Conservation (phyloP, 2,113 vertebrate genomes). For the Alces alces region DNA sequence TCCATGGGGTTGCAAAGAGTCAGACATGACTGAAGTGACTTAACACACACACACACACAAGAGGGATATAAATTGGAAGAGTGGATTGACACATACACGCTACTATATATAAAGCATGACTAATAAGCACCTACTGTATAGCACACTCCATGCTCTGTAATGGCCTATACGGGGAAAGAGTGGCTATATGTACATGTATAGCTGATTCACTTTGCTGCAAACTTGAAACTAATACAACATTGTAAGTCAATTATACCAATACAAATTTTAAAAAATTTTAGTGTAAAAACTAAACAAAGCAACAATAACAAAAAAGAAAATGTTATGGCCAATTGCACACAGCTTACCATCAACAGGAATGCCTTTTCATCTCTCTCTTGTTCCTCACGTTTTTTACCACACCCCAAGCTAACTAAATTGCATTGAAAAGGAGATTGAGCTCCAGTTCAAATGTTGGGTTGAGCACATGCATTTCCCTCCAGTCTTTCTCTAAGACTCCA, state of each 20-base stretch:
- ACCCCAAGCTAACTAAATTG: background rate
- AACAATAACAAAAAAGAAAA: background rate
- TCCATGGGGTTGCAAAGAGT: background rate
- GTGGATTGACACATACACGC: background rate
- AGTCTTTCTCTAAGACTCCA: background rate
- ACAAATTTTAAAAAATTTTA: background rate
- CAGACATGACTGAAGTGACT: background rate
- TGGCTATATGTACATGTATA: background rate
- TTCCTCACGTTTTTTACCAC: background rate
- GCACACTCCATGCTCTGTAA: background rate
- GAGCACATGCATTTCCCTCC: background rate
- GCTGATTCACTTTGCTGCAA: background rate
- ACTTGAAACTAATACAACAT: background rate
- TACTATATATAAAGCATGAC: background rate
- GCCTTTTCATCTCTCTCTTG: background rate
- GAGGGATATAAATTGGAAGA: background rate
- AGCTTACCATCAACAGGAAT: background rate
- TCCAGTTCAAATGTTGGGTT: background rate
- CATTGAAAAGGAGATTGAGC: background rate
- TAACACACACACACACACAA: background rate
- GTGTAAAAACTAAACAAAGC: background rate
- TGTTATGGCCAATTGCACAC: background rate
- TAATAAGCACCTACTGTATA: background rate
- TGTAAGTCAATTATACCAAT: background rate
- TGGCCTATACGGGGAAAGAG: background rate